phyloP scores from a whole-genome alignment of 92 coral and sea anemone species.

The Epizoanthus fatuus region DNA sequence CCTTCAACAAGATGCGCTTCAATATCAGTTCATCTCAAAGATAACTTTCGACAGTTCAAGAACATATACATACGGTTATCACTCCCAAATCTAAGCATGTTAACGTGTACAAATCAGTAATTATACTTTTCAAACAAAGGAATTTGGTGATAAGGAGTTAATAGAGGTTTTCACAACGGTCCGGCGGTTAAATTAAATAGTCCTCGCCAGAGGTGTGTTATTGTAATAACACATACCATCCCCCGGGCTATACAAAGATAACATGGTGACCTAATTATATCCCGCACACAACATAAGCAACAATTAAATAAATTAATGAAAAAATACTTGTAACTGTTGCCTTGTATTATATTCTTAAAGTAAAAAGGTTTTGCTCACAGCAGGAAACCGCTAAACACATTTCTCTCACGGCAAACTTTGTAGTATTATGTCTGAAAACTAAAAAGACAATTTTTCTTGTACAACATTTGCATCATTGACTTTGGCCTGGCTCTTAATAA shows the following conservation, averaged over 20 bases:
- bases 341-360: background rate
- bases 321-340: constrained; percentile 28
- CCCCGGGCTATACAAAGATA: constrained; percentile 7
- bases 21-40: background rate
- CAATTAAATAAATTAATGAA: constrained; percentile 9
- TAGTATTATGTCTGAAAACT: background rate
- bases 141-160: background rate
- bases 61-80: background rate
- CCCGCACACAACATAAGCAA: background rate
- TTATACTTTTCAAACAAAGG: background rate
- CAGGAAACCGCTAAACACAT: constrained; percentile 12
- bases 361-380: background rate
- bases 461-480: background rate
- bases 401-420: background rate
- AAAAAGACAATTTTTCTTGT: background rate
- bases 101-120: background rate
- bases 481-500: constrained; percentile 10
- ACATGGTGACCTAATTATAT: background rate
- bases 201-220: background rate
- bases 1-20: too few relatives aligned
- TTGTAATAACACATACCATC: too few relatives aligned
- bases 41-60: background rate
- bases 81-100: background rate
- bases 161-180: background rate
- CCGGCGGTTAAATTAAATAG: background rate